Percentiles rank a stretch among this genome's conserved stretches.
These are phyloP conservation scores for Chironomus striatipennis DNA, from an alignment of 1,140 invertebrate species.

Conservation along the genomic window DNA sequence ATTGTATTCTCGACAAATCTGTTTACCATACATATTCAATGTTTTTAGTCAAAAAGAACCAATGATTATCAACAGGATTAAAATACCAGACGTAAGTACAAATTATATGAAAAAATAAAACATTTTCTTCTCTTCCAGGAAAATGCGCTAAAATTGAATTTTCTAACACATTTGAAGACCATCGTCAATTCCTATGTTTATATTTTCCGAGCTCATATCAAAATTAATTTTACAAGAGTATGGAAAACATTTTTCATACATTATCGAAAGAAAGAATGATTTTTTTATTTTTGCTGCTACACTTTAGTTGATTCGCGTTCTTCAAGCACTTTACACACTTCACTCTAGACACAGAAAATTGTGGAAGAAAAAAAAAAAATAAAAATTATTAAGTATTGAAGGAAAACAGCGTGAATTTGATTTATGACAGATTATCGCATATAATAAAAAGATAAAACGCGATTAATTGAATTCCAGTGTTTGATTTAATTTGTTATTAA, in stretches of 20 bases:
- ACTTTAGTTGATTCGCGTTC: neutral
- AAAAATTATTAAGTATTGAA: neutral
- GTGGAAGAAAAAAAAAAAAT: neutral
- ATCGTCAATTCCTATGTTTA: neutral
- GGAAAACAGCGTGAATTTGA: neutral
- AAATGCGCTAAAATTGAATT: neutral
- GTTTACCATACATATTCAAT: no score
- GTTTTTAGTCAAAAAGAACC: no score
- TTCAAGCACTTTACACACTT: neutral
- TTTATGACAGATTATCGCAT: neutral
- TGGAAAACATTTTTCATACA: neutral
- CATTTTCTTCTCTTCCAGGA: no score
- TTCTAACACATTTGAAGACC: neutral
- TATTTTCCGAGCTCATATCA: neutral
- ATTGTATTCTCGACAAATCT: no score
- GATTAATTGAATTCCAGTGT: neutral
- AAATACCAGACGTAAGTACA: no score
- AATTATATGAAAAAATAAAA: no score
- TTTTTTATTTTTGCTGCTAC: neutral
- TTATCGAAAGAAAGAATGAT: neutral
- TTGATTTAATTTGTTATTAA: neutral
- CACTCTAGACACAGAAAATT: neutral
- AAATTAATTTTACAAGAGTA: neutral
- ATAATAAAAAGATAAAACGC: neutral
- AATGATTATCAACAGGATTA: no score